A percentile compares a stretch with the other conserved stretches of the same genome.
Evolutionary conservation across 37 sponge, comb jelly and placozoan species (phyloP).

Genomic region (Chondrosia reniformis): DNA sequence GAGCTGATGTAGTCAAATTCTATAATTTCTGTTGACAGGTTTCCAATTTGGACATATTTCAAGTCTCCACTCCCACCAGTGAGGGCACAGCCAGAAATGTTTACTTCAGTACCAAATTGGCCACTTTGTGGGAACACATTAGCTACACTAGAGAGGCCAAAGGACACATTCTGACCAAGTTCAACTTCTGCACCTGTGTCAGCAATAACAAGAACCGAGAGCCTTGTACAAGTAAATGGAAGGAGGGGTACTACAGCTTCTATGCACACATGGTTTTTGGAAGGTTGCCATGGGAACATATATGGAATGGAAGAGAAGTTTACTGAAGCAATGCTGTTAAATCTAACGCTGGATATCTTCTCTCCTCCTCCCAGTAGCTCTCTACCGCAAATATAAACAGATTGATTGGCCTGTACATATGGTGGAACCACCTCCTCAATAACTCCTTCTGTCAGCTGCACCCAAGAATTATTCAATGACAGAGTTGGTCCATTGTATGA

Average conservation of each 20-base stretch:
- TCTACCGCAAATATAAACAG: slow-evolving; percentile 39
- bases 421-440: slow-evolving; percentile 41
- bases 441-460: slow-evolving; percentile 44
- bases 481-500: slow-evolving; percentile 39
- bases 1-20: background rate
- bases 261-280: slow-evolving; percentile 34
- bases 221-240: background rate
- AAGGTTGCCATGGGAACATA: background rate
- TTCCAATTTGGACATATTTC: slow-evolving; percentile 29
- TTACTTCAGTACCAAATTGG: slow-evolving; percentile 63
- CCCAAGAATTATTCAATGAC: slow-evolving; percentile 26
- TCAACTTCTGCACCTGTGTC: slow-evolving; percentile 55
- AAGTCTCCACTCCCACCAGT: background rate
- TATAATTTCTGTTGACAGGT: slow-evolving; percentile 27
- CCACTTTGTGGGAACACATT: slow-evolving; percentile 41
- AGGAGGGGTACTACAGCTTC: slow-evolving; percentile 14
- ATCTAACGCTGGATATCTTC: background rate
- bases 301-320: slow-evolving; percentile 5
- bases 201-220: slow-evolving; percentile 23
- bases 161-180: background rate
- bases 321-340: background rate
- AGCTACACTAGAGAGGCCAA: slow-evolving; percentile 37
- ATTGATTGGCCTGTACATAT: slow-evolving; percentile 18
- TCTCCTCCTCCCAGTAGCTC: slow-evolving; percentile 46
- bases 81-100: slow-evolving; percentile 49